Evolutionary conservation across 2,113 vertebrate genomes (phyloP).

Genomic region (Nasalis larvatus): DNA sequence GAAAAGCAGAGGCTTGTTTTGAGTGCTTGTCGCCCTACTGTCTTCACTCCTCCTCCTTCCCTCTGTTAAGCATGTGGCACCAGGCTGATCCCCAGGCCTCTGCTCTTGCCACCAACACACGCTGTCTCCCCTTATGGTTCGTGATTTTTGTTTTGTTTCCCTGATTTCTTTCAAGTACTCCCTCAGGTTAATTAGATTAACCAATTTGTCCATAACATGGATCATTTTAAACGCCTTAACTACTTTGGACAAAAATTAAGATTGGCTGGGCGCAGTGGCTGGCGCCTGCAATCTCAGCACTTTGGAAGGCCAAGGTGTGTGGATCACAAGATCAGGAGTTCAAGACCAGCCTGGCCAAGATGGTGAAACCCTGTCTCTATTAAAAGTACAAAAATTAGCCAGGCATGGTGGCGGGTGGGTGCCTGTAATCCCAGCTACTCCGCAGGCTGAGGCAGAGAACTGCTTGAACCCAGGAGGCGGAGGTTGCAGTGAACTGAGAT

Average conservation of each 20-base stretch:
- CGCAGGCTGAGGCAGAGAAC: too few species aligned
- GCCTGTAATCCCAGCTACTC: too few species aligned
- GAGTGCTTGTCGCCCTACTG: fast-evolving
- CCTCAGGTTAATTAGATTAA: not conserved
- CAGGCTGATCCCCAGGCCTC: not conserved
- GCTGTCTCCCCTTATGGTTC: not conserved
- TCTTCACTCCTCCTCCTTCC: not conserved
- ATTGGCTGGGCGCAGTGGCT: too few species aligned
- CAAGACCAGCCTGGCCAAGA: too few species aligned
- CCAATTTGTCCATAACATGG: not conserved
- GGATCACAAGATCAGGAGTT: too few species aligned
- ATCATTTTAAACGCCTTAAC: not conserved
- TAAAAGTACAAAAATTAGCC: too few species aligned
- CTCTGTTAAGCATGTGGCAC: not conserved
- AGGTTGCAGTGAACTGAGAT: too few species aligned
- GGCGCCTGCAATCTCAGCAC: too few species aligned
- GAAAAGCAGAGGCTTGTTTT: not conserved
- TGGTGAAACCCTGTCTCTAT: too few species aligned
- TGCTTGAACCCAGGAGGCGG: too few species aligned
- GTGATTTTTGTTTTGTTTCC: not conserved
- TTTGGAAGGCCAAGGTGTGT: too few species aligned
- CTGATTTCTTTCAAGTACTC: not conserved
- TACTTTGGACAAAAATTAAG: not conserved
- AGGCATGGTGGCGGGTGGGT: too few species aligned
- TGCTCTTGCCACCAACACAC: not conserved